Evolutionary conservation across 2,888 invertebrate species (phyloP).

Genomic region (Rutpela maculata): DNA sequence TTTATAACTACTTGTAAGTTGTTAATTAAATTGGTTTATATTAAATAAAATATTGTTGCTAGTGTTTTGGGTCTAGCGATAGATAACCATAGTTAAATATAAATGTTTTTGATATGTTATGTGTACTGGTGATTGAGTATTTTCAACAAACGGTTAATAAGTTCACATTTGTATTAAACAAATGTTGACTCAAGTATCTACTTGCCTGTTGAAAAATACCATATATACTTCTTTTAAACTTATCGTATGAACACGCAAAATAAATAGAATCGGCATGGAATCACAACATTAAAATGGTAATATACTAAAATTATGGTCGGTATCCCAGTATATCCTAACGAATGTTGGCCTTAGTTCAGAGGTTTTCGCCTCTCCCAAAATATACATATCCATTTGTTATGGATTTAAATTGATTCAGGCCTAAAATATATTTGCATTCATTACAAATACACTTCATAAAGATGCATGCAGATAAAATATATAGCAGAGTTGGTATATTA

Average conservation of each 20-base stretch:
- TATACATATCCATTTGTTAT: conserved; percentile 21
- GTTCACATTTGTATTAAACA: too few species aligned
- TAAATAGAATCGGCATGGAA: conserved; percentile 4
- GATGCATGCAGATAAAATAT: neutral
- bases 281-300: conserved; percentile 24
- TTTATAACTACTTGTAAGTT: too few species aligned
- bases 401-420: conserved; percentile 22
- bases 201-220: too few species aligned
- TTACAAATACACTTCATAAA: conserved; percentile 16
- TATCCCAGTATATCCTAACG: conserved; percentile 11
- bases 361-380: conserved; percentile 13
- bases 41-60: too few species aligned
- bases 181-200: too few species aligned
- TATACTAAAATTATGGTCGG: conserved; percentile 18
- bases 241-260: neutral
- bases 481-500: neutral
- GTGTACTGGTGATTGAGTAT: too few species aligned
- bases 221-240: too few species aligned
- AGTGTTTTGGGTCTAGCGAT: too few species aligned
- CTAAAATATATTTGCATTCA: conserved; percentile 28
- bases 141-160: too few species aligned
- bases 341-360: neutral
- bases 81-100: too few species aligned
- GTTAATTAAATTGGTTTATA: too few species aligned
- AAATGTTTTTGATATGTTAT: too few species aligned